Evolutionary conservation across 2,797 vertebrate species (phyloP).

Genomic region (Muscicapa comitata): DNA sequence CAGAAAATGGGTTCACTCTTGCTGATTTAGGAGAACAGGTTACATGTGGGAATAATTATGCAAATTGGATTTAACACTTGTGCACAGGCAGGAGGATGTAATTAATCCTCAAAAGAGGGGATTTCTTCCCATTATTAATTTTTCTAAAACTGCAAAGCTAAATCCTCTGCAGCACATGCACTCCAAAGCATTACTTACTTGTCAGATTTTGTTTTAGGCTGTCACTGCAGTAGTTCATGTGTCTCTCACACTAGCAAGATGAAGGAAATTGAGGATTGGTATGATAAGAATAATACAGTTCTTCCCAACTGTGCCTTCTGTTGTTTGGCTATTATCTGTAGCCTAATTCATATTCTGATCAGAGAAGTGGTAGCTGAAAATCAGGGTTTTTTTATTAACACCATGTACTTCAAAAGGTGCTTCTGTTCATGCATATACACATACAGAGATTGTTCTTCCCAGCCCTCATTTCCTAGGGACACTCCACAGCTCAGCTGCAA

Average conservation of each 20-base stretch:
- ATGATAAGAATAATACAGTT: conserved; percentile 37
- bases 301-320: conserved; percentile 51
- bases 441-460: not conserved
- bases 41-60: not conserved
- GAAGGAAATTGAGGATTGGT: conserved; percentile 26
- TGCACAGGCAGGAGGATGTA: not conserved
- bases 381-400: conserved; percentile 49
- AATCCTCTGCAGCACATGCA: not conserved
- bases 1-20: not conserved
- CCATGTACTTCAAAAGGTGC: conserved; percentile 9
- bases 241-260: conserved; percentile 14
- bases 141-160: not conserved
- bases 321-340: conserved; percentile 60
- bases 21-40: not conserved
- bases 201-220: conserved; percentile 10
- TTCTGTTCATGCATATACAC: not conserved
- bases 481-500: conserved; percentile 20
- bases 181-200: conserved; percentile 10
- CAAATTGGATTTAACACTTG: not conserved
- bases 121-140: not conserved
- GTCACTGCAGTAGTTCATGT: not conserved
- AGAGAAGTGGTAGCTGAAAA: conserved; percentile 59
- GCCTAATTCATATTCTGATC: conserved; percentile 75
- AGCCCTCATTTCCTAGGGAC: conserved; percentile 20
- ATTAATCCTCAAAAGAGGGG: not conserved